Base-by-base conservation (phyloP, 2,888 invertebrate species). In the Microctonus hyperodae region DNA sequence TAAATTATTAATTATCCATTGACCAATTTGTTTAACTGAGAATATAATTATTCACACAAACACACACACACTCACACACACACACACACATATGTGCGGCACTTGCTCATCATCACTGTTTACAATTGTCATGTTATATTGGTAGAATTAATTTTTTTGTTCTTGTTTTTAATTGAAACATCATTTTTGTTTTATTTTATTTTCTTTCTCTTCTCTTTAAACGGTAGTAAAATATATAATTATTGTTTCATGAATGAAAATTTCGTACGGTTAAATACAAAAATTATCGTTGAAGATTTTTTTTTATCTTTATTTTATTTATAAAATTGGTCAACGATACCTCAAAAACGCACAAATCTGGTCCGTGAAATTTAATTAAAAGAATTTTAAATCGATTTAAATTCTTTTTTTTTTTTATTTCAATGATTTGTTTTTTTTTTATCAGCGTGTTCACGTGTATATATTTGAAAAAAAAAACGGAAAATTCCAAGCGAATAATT, bases 171-270 rank as follows among this genome's bases (percentile, higher is more conserved):
- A n/a, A n/a, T n/a, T n/a, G n/a, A n/a, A n/a, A n/a, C n/a, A n/a
- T 22, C 68, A 69, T 68, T 70, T 74, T 71, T 75, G 74, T 76
- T 75, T 16, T 44, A 1, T 75, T 75, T 75, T n/a, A n/a, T n/a
- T n/a, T n/a, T n/a, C n/a, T n/a, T n/a, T n/a, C n/a, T n/a, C n/a
- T n/a, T n/a, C n/a, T n/a, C n/a, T n/a, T n/a, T n/a, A n/a, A n/a
- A n/a, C n/a, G n/a, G 79, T 82, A 80, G 78, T 82, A 82, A 82
- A 83, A 82, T 82, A 82, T 44, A 44, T 78, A 76, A 76, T 77
- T 74, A 75, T 76, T 74, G 75, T 73, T n/a, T 72, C 72, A 75
- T 72, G 75, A 76, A 72, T 76, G 67, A 22, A 16, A 51, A 22
- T 51, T 51, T 10, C 23, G 13, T 51, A 13, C 51, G 66, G 6